Evolutionary conservation across 1,140 invertebrate species (phyloP).

Genomic region (Pissodes strobi): DNA sequence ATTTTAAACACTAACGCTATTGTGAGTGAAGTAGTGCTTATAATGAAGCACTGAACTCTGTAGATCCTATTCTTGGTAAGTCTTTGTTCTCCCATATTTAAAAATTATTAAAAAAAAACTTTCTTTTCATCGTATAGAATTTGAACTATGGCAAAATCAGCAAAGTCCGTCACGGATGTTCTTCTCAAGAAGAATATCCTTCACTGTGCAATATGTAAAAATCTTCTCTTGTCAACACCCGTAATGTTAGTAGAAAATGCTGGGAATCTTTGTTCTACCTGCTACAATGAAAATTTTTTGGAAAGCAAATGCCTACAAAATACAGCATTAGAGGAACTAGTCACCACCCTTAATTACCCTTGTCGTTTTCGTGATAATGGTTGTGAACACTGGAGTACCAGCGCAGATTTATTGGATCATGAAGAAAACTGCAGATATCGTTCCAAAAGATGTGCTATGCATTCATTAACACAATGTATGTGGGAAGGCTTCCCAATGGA

Average conservation of each 20-base stretch:
- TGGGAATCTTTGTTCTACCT: slow-evolving; percentile 32
- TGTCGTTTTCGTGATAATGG: slow-evolving; percentile 39
- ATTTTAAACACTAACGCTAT: no score
- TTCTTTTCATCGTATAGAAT: no score
- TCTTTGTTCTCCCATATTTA: no score
- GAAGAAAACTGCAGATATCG: slow-evolving; percentile 40
- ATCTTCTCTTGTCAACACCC: slow-evolving; percentile 32
- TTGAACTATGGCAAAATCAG: slow-evolving; percentile 25
- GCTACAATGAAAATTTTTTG: slow-evolving; percentile 31
- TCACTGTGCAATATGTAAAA: slow-evolving; percentile 35
- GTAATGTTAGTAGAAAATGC: slow-evolving; percentile 36
- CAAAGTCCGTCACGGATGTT: slow-evolving; percentile 29
- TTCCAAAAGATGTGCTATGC: slow-evolving; percentile 37
- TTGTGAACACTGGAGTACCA: slow-evolving; percentile 29
- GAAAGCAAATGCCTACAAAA: slow-evolving; percentile 33
- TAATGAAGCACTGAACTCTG: no score
- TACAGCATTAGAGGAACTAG: slow-evolving; percentile 28
- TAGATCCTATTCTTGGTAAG: no score
- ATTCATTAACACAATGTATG: slow-evolving; percentile 25
- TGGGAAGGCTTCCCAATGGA: slow-evolving; percentile 39
- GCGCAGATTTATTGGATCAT: slow-evolving; percentile 33
- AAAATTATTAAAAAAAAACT: no score
- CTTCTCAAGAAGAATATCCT: slow-evolving; percentile 30
- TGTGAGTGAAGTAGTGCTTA: no score
- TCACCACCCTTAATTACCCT: slow-evolving; percentile 22